Evolutionary conservation across 1,140 invertebrate species (phyloP).

Genomic region (Zaprionus ornatus): DNA sequence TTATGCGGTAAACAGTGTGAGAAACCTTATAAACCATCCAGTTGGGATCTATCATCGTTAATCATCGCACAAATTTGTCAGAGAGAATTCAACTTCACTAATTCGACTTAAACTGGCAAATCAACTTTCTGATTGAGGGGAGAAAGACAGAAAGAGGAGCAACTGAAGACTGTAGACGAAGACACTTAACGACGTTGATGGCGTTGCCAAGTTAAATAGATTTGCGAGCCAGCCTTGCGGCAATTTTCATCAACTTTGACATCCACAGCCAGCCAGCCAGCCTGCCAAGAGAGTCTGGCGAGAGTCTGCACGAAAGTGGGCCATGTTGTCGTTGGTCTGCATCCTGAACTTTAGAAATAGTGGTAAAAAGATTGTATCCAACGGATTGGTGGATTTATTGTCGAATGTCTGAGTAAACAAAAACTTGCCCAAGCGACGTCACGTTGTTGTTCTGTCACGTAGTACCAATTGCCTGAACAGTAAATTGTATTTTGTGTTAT

Average conservation of each 20-base stretch:
- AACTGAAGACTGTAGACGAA: background rate
- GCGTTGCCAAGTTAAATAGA: conserved; percentile 24
- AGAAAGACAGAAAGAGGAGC: background rate
- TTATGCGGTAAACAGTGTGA: background rate
- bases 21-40: conserved; percentile 50
- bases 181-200: conserved; percentile 1
- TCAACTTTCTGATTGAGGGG: conserved; percentile 33
- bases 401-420: conserved; percentile 3
- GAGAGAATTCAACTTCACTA: conserved; percentile 51
- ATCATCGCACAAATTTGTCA: conserved; percentile 30
- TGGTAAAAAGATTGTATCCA: background rate
- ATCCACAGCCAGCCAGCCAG: conserved; percentile 12
- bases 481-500: conserved; percentile 3
- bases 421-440: conserved; percentile 1
- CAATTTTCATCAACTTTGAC: conserved; percentile 68
- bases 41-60: background rate
- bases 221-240: conserved; percentile 20
- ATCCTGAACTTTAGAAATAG: conserved; percentile 29
- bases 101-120: conserved; percentile 67
- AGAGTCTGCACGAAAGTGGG: conserved; percentile 4
- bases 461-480: background rate
- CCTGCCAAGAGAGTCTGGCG: conserved; percentile 24
- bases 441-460: conserved; percentile 4
- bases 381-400: background rate
- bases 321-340: conserved; percentile 33